phyloP scores from a whole-genome alignment of 2,888 invertebrate species.

The Eupithecia subumbrata region DNA sequence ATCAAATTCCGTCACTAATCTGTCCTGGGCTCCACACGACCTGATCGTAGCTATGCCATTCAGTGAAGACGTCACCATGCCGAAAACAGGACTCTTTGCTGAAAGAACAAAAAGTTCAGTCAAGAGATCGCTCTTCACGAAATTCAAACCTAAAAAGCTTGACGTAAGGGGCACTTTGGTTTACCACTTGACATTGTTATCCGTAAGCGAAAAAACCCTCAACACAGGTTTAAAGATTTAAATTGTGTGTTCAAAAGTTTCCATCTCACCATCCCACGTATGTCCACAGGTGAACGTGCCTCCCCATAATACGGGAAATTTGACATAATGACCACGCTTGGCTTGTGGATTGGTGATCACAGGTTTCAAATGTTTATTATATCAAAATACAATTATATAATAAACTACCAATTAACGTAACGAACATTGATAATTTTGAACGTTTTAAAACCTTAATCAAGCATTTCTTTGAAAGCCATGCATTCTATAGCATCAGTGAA shows the following conservation, averaged over 20 bases:
- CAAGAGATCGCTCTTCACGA: slow-evolving; percentile 1
- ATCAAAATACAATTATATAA: no score
- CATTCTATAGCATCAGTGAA: no score
- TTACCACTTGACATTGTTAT: slow-evolving; percentile 2
- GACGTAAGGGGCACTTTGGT: background rate
- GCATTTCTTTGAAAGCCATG: no score
- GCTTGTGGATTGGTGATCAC: no score
- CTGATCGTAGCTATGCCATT: slow-evolving; percentile 90
- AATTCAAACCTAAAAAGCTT: background rate
- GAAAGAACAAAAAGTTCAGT: slow-evolving; percentile 41
- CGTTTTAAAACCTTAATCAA: no score
- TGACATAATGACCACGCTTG: background rate
- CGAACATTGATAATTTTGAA: no score
- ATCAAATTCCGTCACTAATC: slow-evolving; percentile 86
- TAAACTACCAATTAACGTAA: no score
- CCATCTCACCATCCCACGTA: background rate
- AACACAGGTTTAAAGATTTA: background rate
- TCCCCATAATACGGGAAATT: no score
- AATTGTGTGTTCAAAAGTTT: background rate
- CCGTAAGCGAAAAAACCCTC: background rate
- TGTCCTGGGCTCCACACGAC: slow-evolving; percentile 86
- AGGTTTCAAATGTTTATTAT: no score
- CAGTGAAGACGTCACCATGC: slow-evolving; percentile 89
- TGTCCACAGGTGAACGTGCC: no score
- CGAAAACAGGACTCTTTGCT: slow-evolving; percentile 92